Evolutionary conservation across 2,888 invertebrate genomes (phyloP).

Genomic region (Watsonalla binaria): DNA sequence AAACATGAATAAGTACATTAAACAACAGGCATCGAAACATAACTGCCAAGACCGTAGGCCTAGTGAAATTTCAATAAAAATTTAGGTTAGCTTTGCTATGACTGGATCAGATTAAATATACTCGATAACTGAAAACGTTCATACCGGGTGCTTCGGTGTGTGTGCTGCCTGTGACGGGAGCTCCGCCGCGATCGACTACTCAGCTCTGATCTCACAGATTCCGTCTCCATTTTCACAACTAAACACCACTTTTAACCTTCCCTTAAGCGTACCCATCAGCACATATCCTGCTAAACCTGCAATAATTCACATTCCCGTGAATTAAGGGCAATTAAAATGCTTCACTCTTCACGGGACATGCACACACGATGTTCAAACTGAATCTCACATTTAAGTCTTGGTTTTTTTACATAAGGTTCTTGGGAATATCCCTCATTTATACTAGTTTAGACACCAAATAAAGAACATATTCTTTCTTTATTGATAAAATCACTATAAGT

Average conservation of each 20-base stretch:
- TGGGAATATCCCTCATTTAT: background rate
- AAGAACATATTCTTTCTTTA: constrained; percentile 51
- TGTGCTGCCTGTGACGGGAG: constrained; percentile 80
- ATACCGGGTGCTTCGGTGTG: constrained; percentile 83
- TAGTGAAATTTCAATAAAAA: no score
- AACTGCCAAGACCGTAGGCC: no score
- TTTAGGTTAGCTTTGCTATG: no score
- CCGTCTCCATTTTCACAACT: constrained; percentile 88
- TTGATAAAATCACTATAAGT: constrained; percentile 44
- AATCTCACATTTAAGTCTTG: background rate
- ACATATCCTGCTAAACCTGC: constrained; percentile 41
- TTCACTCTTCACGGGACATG: constrained; percentile 51
- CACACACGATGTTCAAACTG: constrained; percentile 18
- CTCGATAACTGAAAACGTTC: constrained; percentile 10
- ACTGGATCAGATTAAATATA: background rate
- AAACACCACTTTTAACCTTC: constrained; percentile 22
- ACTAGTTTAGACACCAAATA: background rate
- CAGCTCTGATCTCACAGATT: constrained; percentile 95
- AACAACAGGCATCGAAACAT: no score
- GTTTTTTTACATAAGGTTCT: background rate
- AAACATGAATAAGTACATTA: no score
- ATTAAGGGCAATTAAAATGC: constrained; percentile 66
- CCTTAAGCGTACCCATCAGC: constrained; percentile 55
- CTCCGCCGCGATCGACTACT: constrained; percentile 89
- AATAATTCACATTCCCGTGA: constrained; percentile 45